A percentile compares a stretch with the other conserved stretches of the same genome.
These are phyloP conservation scores for Drosophila busckii DNA, from an alignment of 1,140 invertebrate species.

Conservation along the genomic window DNA sequence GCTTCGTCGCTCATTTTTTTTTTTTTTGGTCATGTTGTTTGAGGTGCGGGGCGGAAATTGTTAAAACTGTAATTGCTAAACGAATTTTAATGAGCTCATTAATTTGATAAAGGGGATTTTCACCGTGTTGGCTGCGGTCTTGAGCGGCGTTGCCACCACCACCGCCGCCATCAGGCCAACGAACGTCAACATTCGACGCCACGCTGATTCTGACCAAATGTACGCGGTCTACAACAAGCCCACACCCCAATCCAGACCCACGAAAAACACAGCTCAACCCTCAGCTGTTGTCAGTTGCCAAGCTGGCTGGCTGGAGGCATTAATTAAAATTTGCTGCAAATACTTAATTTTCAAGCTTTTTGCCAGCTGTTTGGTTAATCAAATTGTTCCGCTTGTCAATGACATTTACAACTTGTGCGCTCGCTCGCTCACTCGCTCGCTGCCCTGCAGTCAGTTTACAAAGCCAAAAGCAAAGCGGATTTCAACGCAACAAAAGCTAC, in stretches of 20 bases:
- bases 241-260: no score
- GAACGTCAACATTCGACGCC: constrained; percentile 32
- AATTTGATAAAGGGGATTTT: constrained; percentile 78
- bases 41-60: constrained; percentile 54
- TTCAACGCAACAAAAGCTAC: constrained; percentile 4
- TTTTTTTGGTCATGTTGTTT: constrained; percentile 33
- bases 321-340: constrained; percentile 73
- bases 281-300: no score
- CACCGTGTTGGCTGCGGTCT: constrained; percentile 72
- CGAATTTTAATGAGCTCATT: constrained; percentile 79
- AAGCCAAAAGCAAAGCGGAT: constrained; percentile 6
- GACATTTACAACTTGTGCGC: constrained; percentile 28
- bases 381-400: constrained; percentile 56
- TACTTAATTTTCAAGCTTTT: constrained; percentile 43
- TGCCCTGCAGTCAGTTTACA: not conserved
- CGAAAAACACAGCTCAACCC: no score
- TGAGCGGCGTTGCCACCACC: constrained; percentile 30
- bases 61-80: constrained; percentile 79
- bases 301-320: constrained; percentile 29
- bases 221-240: constrained; percentile 37
- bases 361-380: constrained; percentile 51
- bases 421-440: no score
- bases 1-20: no score
- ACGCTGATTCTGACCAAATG: constrained; percentile 44
- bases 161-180: no score